Evolutionary conservation across 2,888 invertebrate genomes (phyloP), one percentile per base, ranked within the genome.

Genomic region (Brenthis daphne): DNA sequence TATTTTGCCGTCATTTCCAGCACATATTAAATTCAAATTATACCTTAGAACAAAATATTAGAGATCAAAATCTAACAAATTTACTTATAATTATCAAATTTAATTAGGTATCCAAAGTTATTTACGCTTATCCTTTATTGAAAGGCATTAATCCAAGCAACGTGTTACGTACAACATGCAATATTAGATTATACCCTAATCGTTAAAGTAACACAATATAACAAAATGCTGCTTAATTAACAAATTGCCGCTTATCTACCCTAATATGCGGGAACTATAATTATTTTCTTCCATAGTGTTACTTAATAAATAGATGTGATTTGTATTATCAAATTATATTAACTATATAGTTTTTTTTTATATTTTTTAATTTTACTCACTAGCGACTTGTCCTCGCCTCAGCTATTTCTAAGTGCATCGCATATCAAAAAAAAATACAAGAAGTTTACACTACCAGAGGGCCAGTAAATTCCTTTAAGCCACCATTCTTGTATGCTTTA

Each of bases 261-360:
- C 69, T 64, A 67, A 73, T 73, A 82, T 82, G 81, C 81, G 83
- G 84, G 84, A 76, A 64, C 68, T 68, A 56, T 60, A 65, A 72
- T 73, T 58, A 70, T 65, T 72, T 64, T 58, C 61, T 73, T 61
- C 67, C 66, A 67, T 55, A 16, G 20, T 60, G 33, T 73, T 75
- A 74, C 74, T 77, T 69, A 76, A 74, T 71, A 70, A 70, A 76
- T 76, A 75, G 71, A 69, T 77, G 65, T 75, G 82, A 83, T 84
- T 84, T 81, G 78, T 77, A 80, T 77, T 77, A 73, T 64, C 20
- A 50, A 6, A 20, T 54, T 20, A 16, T 57, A n/a, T 29, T 55
- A 64, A 37, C 2, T 14, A 8, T 53, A 53, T 16, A 6, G n/a
- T 43, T 43, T 0, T 43, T 43, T 11, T 11, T 43, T 37, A 37